Percentiles rank a stretch among this genome's conserved stretches.
Conservation (phyloP, 2,113 vertebrate genomes). For the Myrmecophaga tridactyla region DNA sequence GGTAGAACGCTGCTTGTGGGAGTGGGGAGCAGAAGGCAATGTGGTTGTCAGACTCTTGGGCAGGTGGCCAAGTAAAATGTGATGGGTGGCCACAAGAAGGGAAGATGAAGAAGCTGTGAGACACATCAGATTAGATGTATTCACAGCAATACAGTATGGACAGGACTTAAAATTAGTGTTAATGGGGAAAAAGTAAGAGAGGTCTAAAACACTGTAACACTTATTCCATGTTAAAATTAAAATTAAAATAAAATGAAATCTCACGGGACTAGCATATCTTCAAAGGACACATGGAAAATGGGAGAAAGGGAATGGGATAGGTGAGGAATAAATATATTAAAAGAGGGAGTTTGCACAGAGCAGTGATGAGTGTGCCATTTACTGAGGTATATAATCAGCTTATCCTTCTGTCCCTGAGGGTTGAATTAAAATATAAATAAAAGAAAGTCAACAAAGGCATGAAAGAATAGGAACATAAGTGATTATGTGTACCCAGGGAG, state of each 20-base stretch:
- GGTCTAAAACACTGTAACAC: neutral
- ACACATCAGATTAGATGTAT: neutral
- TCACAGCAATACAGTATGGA: rapidly evolving
- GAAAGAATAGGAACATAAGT: neutral
- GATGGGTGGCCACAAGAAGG: neutral
- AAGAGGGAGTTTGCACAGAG: neutral
- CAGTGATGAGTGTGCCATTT: neutral
- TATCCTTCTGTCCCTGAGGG: neutral
- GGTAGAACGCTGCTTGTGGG: rapidly evolving
- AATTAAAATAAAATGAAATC: no score
- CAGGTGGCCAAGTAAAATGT: no score
- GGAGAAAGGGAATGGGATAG: no score
- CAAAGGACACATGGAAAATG: neutral
- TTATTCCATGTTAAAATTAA: neutral
- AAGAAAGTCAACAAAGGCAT: neutral
- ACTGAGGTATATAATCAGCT: neutral
- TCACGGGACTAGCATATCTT: neutral
- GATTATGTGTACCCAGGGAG: neutral
- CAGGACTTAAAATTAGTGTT: neutral
- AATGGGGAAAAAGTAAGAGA: neutral
- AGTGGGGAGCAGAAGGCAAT: neutral
- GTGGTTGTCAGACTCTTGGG: rapidly evolving
- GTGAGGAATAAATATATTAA: neutral
- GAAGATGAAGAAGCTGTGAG: rapidly evolving
- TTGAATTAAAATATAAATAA: neutral